phyloP scores from a whole-genome alignment of 2,797 vertebrate species.

The Clamator glandarius region DNA sequence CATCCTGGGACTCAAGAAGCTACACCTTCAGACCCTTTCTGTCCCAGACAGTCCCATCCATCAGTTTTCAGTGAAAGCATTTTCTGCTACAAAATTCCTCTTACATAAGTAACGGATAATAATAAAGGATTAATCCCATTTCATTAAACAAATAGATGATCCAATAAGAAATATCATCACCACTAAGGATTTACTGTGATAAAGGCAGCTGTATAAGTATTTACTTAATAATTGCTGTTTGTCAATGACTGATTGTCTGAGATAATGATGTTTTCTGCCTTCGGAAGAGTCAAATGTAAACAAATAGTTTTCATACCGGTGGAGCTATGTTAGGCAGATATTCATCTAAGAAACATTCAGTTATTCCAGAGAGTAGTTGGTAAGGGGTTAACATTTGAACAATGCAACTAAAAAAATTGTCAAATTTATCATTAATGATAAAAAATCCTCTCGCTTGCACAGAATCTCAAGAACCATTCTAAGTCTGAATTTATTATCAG shows the following conservation, averaged over 20 bases:
- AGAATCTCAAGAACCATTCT: not conserved
- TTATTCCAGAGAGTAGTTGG: constrained; percentile 48
- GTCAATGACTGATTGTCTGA: not conserved
- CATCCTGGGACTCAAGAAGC: not conserved
- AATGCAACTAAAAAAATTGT: constrained; percentile 9
- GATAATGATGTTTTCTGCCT: not conserved
- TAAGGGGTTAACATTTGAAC: constrained; percentile 65
- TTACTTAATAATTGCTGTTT: not conserved
- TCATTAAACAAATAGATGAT: not conserved
- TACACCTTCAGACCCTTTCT: not conserved
- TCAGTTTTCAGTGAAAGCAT: not conserved
- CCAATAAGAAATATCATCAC: not conserved
- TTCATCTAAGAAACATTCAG: constrained; percentile 49
- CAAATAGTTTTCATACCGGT: constrained; percentile 2
- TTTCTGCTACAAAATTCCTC: not conserved
- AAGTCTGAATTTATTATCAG: constrained; percentile 45
- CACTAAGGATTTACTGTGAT: not conserved
- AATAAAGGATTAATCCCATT: not conserved
- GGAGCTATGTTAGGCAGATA: constrained; percentile 5
- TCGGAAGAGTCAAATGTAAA: not conserved
- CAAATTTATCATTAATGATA: not conserved
- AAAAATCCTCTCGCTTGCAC: constrained; percentile 23
- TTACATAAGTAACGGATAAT: not conserved
- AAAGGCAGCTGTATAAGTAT: not conserved
- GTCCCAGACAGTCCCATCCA: not conserved